Evolutionary conservation across 2,888 invertebrate genomes (phyloP).

Genomic region (Leucoptera coffeella): DNA sequence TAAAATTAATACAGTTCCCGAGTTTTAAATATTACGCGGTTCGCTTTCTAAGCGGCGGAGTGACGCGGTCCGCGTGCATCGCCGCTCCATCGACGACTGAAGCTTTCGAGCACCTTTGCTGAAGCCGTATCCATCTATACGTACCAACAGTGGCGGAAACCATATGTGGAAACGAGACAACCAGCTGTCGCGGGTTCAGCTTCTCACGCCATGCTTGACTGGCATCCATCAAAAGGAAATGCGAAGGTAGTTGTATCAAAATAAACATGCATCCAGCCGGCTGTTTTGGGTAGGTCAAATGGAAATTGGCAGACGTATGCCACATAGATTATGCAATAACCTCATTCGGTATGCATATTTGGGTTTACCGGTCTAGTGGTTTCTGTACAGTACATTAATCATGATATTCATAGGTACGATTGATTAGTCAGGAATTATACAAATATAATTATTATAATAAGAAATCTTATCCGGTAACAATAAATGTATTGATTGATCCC

Average conservation of each 20-base stretch:
- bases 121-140: constrained; percentile 11
- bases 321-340: no score
- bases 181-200: constrained; percentile 9
- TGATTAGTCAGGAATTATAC: no score
- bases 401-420: no score
- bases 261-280: constrained; percentile 29
- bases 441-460: no score
- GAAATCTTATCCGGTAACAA: no score
- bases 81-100: constrained; percentile 44
- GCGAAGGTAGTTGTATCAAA: constrained; percentile 32
- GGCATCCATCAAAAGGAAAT: constrained; percentile 25
- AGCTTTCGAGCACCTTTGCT: constrained; percentile 17
- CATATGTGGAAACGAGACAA: constrained; percentile 16
- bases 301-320: constrained; percentile 1
- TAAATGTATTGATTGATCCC: no score
- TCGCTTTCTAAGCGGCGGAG: constrained; percentile 13
- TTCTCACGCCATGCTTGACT: constrained; percentile 13
- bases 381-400: no score
- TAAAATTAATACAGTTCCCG: no score
- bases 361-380: no score
- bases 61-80: constrained; percentile 21
- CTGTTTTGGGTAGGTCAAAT: constrained; percentile 13
- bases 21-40: constrained; percentile 9
- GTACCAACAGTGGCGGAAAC: constrained; percentile 11
- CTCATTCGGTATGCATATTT: no score